A percentile compares a stretch with the other conserved stretches of the same genome.
Evolutionary conservation across 1,140 invertebrate genomes (phyloP).

Genomic region (Zelostemma sp.): DNA sequence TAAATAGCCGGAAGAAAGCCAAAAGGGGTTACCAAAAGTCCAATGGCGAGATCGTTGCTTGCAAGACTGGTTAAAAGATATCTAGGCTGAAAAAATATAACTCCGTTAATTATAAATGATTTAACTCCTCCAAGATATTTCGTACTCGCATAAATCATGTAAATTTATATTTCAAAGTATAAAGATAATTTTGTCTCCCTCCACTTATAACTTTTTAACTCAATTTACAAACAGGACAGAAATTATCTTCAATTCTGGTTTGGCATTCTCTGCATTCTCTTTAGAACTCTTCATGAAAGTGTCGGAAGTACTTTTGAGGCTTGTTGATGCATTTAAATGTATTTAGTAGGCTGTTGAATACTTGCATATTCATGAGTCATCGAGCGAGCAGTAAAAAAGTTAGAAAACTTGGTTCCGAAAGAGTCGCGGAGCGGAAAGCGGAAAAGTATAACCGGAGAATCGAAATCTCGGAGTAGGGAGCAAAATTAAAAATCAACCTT

Average conservation of each 20-base stretch:
- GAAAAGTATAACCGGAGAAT: background rate
- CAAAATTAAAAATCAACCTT: background rate
- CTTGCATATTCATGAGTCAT: slow-evolving; percentile 46
- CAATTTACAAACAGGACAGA: background rate
- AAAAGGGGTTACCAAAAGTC: slow-evolving; percentile 84
- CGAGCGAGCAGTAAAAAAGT: background rate
- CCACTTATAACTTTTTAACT: background rate
- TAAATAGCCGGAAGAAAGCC: slow-evolving; percentile 84
- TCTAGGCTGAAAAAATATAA: slow-evolving; percentile 77
- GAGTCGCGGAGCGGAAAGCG: background rate
- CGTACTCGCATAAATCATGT: background rate
- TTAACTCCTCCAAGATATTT: too few species aligned
- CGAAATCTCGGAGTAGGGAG: too few species aligned
- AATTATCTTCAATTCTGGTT: background rate
- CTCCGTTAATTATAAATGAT: too few species aligned
- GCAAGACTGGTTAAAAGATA: slow-evolving; percentile 87
- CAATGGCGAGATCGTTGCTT: slow-evolving; percentile 86
- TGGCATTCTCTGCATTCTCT: background rate
- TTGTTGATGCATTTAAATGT: slow-evolving; percentile 37
- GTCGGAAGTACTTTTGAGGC: slow-evolving; percentile 18
- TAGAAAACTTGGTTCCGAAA: background rate
- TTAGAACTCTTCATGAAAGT: background rate
- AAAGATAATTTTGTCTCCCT: background rate
- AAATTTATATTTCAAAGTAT: background rate
- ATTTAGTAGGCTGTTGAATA: slow-evolving; percentile 40